Percentiles rank a stretch among this genome's conserved stretches.
phyloP scores from a whole-genome alignment of 2,888 invertebrate species.

The Physocephala rufipes region DNA sequence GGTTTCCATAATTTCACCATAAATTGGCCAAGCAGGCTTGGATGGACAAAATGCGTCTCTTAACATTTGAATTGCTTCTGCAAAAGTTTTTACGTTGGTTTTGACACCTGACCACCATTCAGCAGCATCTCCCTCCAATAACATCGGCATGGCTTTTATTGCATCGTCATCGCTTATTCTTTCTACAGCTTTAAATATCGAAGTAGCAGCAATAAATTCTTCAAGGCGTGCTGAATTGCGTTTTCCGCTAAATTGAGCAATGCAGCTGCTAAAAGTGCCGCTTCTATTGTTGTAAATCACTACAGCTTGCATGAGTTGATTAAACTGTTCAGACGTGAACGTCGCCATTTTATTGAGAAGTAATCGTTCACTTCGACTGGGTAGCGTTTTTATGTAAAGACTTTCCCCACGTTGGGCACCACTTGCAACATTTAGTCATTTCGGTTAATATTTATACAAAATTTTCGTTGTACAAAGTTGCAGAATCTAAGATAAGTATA shows the following conservation, averaged over 20 bases:
- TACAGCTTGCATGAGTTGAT: slow-evolving; percentile 13
- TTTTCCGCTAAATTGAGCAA: slow-evolving; percentile 26
- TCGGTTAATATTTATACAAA: too few species aligned
- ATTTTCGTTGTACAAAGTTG: too few species aligned
- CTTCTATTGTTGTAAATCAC: background rate
- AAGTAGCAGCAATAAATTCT: background rate
- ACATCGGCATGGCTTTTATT: slow-evolving; percentile 8
- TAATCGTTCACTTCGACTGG: background rate
- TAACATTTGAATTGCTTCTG: background rate
- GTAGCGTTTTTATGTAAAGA: too few species aligned
- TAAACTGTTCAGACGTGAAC: slow-evolving; percentile 16
- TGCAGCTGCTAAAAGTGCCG: slow-evolving; percentile 30
- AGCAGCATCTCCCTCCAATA: background rate
- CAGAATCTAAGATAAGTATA: too few species aligned
- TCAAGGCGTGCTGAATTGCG: slow-evolving; percentile 12
- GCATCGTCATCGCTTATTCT: background rate
- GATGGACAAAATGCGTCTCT: too few species aligned
- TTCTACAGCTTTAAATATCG: background rate
- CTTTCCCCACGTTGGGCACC: too few species aligned
- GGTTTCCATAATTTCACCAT: too few species aligned
- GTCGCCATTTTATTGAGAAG: slow-evolving; percentile 2
- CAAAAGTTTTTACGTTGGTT: background rate
- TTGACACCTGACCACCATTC: slow-evolving; percentile 8
- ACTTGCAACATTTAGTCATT: too few species aligned
- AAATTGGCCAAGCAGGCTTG: too few species aligned